Evolutionary conservation across 2,888 invertebrate genomes (phyloP), one percentile per base, ranked within the genome.

Genomic region (Sarcophaga carnaria): DNA sequence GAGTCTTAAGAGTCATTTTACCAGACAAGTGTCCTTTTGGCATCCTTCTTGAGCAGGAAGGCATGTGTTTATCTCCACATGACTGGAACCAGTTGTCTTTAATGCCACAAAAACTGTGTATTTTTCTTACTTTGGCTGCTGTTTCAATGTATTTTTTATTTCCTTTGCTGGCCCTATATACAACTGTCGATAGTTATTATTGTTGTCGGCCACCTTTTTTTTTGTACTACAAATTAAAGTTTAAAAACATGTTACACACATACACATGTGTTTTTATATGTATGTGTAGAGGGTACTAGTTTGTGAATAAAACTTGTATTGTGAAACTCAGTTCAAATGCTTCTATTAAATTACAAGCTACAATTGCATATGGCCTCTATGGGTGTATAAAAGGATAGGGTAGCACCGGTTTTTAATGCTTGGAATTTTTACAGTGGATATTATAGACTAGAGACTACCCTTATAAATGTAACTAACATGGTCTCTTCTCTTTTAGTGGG

Each of bases 1-100:
- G 59, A 47, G 67, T 37, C 71, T 60, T 37, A 67, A 67, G 67
- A 76, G 79, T 37, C 20, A 27, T 71, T 77, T 71, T 49, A 49
- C 60, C 49, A 67, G 45, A 76, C 54, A 74, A 75, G 25, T 66
- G 62, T 76, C 66, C 75, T 63, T 47, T 59, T 75, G 66, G 66
- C 63, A 71, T 27, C 54, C 4, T 60, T 17, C 45, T 4, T 45
- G 5, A 25, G 25, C 25, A 63, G 12, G 37, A 20, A 37, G 8
- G 17, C 4, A 17, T 62, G 45, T 62, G 37, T 25, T 14, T 63
- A 20, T 49, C 25, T 66, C 37, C 63, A 60, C 63, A 69, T 47
- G 80, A 80, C 25, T 80, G 82, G 79, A 71, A 77, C 62, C 83
- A 83, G 79, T 72, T 83, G 82, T 76, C 67, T 85, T 83, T 71